Evolutionary conservation across 2,888 invertebrate genomes (phyloP), one percentile per base, ranked within the genome.

Genomic region (Endomychus coccineus): DNA sequence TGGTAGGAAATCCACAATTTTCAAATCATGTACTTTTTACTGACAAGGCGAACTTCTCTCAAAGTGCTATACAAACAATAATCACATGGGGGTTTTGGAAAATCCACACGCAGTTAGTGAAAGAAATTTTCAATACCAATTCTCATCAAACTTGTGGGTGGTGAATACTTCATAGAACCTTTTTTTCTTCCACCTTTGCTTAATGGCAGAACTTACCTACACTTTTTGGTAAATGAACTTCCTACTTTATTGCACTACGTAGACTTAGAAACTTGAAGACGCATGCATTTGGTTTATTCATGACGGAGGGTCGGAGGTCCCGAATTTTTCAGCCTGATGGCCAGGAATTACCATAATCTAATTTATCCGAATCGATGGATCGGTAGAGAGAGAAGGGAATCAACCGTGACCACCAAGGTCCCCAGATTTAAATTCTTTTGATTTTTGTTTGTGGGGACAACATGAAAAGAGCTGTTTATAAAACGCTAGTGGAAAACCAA

Each of bases 71-170:
- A 22, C 22, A 22, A 5, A 22, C 22, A 22, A 22, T 11, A 22
- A 5, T 11, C 22, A 22, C 11, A 10, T 22, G 3, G n/a, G 22
- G 22, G 5, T 11, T 4, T 2, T 22, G 22, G 5, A 22, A 22
- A 22, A 22, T 22, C 5, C 22, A 11, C 3, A 22, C 22, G 22
- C 22, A 22, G 22, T 22, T 3, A 22, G 22, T 22, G 5, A 22
- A 22, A 22, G 22, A 22, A n/a, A 22, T 22, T 4, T 10, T 22
- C 22, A 22, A 11, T n/a, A n/a, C n/a, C n/a, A n/a, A n/a, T n/a
- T n/a, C n/a, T n/a, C n/a, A n/a, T n/a, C n/a, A n/a, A n/a, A n/a
- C n/a, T 22, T 22, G 3, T 22, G 11, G n/a, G 22, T n/a, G 22
- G 10, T n/a, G 10, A 22, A 22, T 22, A 22, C n/a, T 22, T 22